Base-by-base conservation (phyloP, 2,888 invertebrate genomes). In the Drosophila paranaensis region DNA sequence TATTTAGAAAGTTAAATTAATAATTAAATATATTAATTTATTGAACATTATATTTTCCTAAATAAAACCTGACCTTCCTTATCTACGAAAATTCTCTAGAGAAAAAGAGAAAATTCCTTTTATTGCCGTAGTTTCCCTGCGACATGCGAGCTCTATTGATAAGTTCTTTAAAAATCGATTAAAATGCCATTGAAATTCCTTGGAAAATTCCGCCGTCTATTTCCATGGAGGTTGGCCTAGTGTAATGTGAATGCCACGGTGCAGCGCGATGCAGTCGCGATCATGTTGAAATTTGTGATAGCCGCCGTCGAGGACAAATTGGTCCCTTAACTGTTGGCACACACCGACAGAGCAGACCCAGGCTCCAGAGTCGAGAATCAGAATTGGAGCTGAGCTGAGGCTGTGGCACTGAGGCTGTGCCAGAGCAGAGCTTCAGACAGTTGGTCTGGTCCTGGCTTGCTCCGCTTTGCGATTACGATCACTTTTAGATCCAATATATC, bases 401-500 rank as follows among this genome's bases (percentile, higher is more conserved):
- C 39, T 43, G 33, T 27, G 43, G 42, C 30, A 5, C 55, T 42
- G 20, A 20, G 50, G 27, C 40, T 43, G 35, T 62, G 45, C 10
- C 48, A 10, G 48, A 16, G 48, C 48, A 11, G 50, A 50, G 50
- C 8, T 13, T 50, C 62, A 69, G 77, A 69, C 79, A 77, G 81
- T 77, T 74, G 78, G 74, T 71, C 70, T 79, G 81, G 67, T 65
- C 58, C 71, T 46, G 60, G 60, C 71, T 64, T 81, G 89, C 89
- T 89, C 88, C 81, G 84, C 89, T 85, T 85, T 77, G 86, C 82
- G 90, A 90, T 90, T 91, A 91, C 90, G 90, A 90, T 90, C 90
- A 86, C 86, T 80, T 89, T 86, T 90, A 90, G 90, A 90, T 90
- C 88, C 90, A 90, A 90, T 90, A 90, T 90, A 91, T 90, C 90